These are phyloP conservation scores for Habroteleia sp. DNA, from an alignment of 2,888 invertebrate species.

Conservation along the genomic window DNA sequence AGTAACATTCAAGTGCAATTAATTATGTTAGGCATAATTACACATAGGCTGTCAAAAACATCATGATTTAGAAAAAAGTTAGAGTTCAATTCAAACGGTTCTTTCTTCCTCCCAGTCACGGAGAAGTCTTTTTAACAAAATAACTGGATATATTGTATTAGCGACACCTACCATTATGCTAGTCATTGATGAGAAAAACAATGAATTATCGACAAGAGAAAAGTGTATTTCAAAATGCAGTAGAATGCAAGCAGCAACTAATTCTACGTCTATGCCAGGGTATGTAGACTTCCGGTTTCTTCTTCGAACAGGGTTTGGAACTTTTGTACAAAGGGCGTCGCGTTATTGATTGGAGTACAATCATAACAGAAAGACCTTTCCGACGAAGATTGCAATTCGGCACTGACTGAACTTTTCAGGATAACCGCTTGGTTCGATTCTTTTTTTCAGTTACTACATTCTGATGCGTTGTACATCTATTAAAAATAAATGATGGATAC, in stretches of 20 bases:
- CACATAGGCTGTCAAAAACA: slow-evolving; percentile 3
- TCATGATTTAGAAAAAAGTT: neutral
- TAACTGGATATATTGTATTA: slow-evolving; percentile 3
- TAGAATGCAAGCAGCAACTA: slow-evolving; percentile 47
- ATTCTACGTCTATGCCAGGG: slow-evolving; percentile 42
- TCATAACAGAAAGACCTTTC: too few relatives aligned
- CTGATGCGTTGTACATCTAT: too few relatives aligned
- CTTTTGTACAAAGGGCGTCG: too few relatives aligned
- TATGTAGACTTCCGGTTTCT: slow-evolving; percentile 29
- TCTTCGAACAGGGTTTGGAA: neutral
- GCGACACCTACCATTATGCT: slow-evolving; percentile 8
- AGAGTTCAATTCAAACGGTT: slow-evolving; percentile 20
- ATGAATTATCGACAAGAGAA: slow-evolving; percentile 39
- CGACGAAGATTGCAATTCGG: too few relatives aligned
- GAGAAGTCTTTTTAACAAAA: slow-evolving; percentile 5
- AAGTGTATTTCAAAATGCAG: slow-evolving; percentile 26
- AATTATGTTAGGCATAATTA: neutral
- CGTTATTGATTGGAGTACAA: too few relatives aligned
- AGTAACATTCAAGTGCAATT: slow-evolving; percentile 17
- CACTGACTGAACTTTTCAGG: too few relatives aligned
- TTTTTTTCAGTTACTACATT: too few relatives aligned
- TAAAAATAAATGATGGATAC: too few relatives aligned
- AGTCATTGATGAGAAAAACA: slow-evolving; percentile 53
- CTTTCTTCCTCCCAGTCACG: slow-evolving; percentile 20
- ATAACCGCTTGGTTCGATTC: too few relatives aligned